phyloP scores from a whole-genome alignment of 2,888 invertebrate genomes.

The Graphium colonna region DNA sequence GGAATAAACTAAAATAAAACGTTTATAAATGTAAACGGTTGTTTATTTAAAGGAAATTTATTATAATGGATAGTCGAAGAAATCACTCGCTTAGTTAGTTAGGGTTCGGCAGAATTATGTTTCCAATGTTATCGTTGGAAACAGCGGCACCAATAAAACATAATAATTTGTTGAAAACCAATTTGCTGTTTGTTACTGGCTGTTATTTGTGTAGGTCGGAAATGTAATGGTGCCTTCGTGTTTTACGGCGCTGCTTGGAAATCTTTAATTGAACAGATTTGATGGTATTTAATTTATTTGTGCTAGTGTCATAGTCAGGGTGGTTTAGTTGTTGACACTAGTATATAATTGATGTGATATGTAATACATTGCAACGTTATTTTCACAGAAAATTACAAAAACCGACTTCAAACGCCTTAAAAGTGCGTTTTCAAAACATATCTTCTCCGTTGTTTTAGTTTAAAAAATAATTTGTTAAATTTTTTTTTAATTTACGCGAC shows the following conservation, averaged over 20 bases:
- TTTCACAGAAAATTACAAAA: too few species aligned
- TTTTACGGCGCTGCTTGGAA: not conserved
- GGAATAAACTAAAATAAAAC: not conserved
- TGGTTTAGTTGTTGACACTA: too few species aligned
- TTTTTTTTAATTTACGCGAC: too few species aligned
- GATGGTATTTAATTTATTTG: too few species aligned
- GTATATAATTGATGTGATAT: too few species aligned
- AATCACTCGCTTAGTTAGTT: conserved; percentile 57
- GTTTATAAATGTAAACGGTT: conserved; percentile 10
- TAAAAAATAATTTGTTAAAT: too few species aligned
- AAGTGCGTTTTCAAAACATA: too few species aligned
- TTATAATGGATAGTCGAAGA: conserved; percentile 32
- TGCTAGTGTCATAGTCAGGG: too few species aligned
- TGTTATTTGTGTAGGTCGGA: conserved; percentile 53
- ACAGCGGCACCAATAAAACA: conserved; percentile 59
- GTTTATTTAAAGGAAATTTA: conserved; percentile 36
- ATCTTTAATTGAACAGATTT: not conserved
- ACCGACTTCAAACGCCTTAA: too few species aligned
- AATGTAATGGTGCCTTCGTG: not conserved
- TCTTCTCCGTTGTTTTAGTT: too few species aligned
- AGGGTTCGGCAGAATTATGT: conserved; percentile 62
- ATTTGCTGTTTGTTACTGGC: conserved; percentile 60
- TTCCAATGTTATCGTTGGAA: conserved; percentile 54
- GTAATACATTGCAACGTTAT: too few species aligned
- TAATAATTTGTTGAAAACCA: conserved; percentile 72